Percentiles rank a stretch among this genome's conserved stretches.
Evolutionary conservation across 2,113 vertebrate genomes (phyloP).

Genomic region (Podiceps cristatus): DNA sequence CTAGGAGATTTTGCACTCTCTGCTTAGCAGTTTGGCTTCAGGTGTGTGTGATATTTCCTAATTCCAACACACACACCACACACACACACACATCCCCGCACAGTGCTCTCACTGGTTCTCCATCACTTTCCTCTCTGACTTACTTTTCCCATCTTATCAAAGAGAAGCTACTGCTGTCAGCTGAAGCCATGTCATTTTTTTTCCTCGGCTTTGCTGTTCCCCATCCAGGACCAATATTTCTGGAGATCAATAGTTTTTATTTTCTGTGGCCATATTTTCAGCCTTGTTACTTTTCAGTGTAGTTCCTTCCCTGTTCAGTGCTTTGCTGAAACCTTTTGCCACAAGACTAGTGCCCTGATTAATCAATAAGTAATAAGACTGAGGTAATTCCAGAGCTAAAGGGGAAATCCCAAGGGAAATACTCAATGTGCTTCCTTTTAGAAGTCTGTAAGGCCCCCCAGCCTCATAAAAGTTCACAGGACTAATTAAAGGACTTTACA

Average conservation of each 20-base stretch:
- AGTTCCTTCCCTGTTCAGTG: not conserved
- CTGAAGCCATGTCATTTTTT: not conserved
- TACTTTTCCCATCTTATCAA: not conserved
- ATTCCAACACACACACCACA: too few relatives aligned
- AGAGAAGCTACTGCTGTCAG: not conserved
- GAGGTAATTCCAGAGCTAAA: not conserved
- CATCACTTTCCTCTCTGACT: not conserved
- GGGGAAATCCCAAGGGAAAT: not conserved
- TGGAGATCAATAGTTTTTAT: conserved; percentile 1
- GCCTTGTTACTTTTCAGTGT: not conserved
- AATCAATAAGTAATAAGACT: not conserved
- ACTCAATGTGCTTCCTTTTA: not conserved
- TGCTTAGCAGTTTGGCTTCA: not conserved
- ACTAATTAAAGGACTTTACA: not conserved
- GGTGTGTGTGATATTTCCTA: not conserved
- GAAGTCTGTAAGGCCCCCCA: not conserved
- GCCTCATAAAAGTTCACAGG: not conserved
- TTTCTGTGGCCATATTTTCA: not conserved
- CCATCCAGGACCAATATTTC: not conserved
- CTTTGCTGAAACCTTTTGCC: not conserved
- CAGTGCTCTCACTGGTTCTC: not conserved
- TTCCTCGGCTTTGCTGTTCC: not conserved
- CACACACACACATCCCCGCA: too few relatives aligned
- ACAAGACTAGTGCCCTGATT: not conserved
- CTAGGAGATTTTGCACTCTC: not conserved